Conservation (phyloP, 2,113 vertebrate species). For the Lipotes vexillifer region DNA sequence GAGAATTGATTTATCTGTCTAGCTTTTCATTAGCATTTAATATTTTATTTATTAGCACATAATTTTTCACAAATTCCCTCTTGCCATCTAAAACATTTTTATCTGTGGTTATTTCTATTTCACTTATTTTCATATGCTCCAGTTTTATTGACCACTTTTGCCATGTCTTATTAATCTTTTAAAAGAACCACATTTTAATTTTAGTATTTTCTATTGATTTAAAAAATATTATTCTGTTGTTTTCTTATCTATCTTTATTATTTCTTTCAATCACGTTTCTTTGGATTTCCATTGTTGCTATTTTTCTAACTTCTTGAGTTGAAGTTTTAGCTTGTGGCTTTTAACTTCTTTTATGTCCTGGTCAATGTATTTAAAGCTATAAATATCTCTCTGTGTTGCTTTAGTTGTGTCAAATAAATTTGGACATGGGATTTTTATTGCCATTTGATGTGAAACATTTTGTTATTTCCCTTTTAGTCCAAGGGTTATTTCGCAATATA, state of each 20-base stretch:
- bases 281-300: not conserved
- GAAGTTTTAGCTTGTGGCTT: not conserved
- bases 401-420: conserved; percentile 27
- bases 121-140: not conserved
- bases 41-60: not conserved
- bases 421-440: not conserved
- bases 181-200: not conserved
- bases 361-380: conserved; percentile 8
- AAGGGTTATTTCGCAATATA: not conserved
- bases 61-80: not conserved
- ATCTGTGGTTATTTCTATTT: not conserved
- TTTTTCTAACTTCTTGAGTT: not conserved
- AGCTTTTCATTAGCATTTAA: not conserved
- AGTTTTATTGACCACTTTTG: not conserved
- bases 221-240: not conserved
- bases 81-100: not conserved
- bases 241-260: not conserved
- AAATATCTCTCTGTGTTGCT: not conserved
- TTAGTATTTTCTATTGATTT: not conserved
- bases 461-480: not conserved
- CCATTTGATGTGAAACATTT: not conserved
- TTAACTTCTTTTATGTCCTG: conserved; percentile 11
- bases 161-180: not conserved
- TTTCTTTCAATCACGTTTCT: not conserved
- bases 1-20: not conserved